phyloP scores from a whole-genome alignment of 2,888 invertebrate genomes.

The Cryptops parisi region DNA sequence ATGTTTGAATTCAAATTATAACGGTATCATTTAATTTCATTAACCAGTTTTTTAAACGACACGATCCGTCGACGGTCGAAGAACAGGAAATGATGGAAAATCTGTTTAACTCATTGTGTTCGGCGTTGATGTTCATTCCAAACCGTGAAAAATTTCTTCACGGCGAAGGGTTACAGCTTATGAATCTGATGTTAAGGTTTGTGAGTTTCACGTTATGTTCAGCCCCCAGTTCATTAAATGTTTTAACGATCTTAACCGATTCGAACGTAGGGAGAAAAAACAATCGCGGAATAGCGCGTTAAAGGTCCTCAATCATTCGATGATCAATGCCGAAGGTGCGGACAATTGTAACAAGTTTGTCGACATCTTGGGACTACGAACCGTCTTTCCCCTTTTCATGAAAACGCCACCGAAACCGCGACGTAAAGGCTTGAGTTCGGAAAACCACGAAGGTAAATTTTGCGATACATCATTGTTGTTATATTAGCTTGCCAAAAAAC shows the following conservation, averaged over 20 bases:
- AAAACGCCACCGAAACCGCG: constrained; percentile 83
- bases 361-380: constrained; percentile 87
- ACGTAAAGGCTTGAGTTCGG: constrained; percentile 42
- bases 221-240: background rate
- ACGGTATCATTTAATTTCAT: constrained; percentile 11
- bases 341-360: constrained; percentile 93
- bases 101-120: constrained; percentile 89
- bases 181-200: constrained; percentile 92
- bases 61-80: constrained; percentile 78
- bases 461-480: no score
- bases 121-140: constrained; percentile 68
- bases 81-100: constrained; percentile 99
- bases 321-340: constrained; percentile 80
- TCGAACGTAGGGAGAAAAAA: constrained; percentile 66
- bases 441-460: constrained; percentile 67
- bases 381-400: constrained; percentile 98
- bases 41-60: constrained; percentile 88
- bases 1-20: background rate
- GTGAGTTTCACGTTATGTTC: constrained; percentile 9
- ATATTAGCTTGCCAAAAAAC: no score
- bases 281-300: constrained; percentile 89
- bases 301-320: constrained; percentile 94
- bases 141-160: constrained; percentile 86
- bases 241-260: background rate
- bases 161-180: constrained; percentile 94